Conservation (phyloP, 2,797 vertebrate genomes). For the Petrocephalus schoutedeni region DNA sequence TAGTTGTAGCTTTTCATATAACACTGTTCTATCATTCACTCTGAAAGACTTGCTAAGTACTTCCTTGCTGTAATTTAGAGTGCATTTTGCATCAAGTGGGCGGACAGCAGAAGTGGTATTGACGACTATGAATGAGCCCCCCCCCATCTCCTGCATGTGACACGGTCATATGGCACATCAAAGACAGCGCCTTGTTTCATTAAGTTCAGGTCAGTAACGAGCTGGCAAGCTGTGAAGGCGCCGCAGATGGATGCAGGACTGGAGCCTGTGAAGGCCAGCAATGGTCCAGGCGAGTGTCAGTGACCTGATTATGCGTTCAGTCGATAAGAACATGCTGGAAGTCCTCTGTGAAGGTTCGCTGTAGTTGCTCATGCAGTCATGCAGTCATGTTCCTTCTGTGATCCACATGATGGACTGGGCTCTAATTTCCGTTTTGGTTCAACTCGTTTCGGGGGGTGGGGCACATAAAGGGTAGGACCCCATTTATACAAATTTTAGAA, state of each 20-base stretch:
- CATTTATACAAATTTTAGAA: background rate
- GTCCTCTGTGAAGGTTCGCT: background rate
- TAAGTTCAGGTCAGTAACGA: constrained; percentile 12
- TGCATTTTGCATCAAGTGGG: background rate
- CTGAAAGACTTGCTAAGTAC: background rate
- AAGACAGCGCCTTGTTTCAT: constrained; percentile 12
- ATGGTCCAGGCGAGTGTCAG: background rate
- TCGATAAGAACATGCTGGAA: constrained; percentile 1
- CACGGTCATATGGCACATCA: background rate
- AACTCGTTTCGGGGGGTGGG: background rate
- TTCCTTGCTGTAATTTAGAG: background rate
- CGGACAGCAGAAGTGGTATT: background rate
- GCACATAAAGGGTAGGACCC: background rate
- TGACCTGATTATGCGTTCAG: constrained; percentile 1
- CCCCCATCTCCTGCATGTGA: background rate
- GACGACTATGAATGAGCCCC: background rate
- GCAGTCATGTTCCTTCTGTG: background rate
- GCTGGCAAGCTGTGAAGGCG: background rate
- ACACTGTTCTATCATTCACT: background rate
- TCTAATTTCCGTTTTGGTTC: background rate
- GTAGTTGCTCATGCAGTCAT: constrained; percentile 2
- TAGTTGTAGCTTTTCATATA: background rate
- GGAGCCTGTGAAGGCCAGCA: background rate
- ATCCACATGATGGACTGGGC: background rate
- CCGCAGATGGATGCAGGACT: background rate